Evolutionary conservation across 1,140 invertebrate species (phyloP).

Genomic region (Pseudobourletiella spinata): DNA sequence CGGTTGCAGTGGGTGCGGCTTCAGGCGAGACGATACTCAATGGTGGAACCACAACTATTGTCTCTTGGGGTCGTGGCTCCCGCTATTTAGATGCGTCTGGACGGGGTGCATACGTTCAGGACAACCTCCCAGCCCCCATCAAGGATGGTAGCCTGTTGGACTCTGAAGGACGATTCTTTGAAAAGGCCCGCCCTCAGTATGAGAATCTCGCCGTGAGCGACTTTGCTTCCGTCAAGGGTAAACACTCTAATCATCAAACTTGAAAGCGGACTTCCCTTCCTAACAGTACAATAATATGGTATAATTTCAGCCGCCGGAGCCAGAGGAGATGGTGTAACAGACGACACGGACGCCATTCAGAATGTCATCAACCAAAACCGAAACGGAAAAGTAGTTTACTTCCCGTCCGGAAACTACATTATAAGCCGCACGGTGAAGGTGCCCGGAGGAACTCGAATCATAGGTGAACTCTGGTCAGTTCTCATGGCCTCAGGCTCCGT

Average conservation of each 20-base stretch:
- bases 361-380: slow-evolving; percentile 16
- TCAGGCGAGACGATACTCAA: slow-evolving; percentile 5
- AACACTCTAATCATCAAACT: too few relatives aligned
- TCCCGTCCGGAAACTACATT: slow-evolving; percentile 28
- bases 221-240: slow-evolving; percentile 25
- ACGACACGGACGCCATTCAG: slow-evolving; percentile 31
- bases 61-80: slow-evolving; percentile 26
- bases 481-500: slow-evolving; percentile 25
- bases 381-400: slow-evolving; percentile 24
- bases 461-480: slow-evolving; percentile 28
- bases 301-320: slow-evolving; percentile 22
- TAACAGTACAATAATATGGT: too few relatives aligned
- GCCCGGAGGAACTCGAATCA: slow-evolving; percentile 23
- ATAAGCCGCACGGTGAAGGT: slow-evolving; percentile 19
- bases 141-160: slow-evolving; percentile 21
- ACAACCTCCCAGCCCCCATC: slow-evolving; percentile 3
- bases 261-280: not conserved
- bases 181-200: slow-evolving; percentile 28
- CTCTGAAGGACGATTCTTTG: slow-evolving; percentile 21
- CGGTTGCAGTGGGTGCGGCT: slow-evolving; percentile 5
- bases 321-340: slow-evolving; percentile 20
- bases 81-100: slow-evolving; percentile 19
- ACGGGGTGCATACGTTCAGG: not conserved
- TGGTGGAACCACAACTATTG: slow-evolving; percentile 13
- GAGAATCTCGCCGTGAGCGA: slow-evolving; percentile 11